Base-by-base conservation (phyloP, 2,797 vertebrate genomes). In the Crypturellus tataupa region DNA sequence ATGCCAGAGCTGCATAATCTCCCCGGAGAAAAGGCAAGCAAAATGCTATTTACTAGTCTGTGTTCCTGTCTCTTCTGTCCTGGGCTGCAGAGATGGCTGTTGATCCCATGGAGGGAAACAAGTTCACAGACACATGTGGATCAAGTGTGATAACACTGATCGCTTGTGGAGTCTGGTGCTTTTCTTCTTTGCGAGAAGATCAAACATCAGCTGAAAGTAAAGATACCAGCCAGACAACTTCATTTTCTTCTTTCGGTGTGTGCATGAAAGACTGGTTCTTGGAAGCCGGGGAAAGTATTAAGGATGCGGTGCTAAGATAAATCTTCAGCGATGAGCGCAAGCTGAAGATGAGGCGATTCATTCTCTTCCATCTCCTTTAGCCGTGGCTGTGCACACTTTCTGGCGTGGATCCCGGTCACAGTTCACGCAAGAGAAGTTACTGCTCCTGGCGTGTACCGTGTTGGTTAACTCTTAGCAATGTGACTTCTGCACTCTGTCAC, bases 361-460 rank as follows among this genome's bases (percentile, higher is more conserved):
- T 13, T n/a, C 7, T 72, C 35, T 83, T 93, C 44, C 46, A 33
- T 58, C 44, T 85, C 47, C 46, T n/a, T 75, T 67, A 78, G 60
- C 42, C n/a, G 2, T 55, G 35, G 33, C 24, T 72, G n/a, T 0
- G 0, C n/a, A 20, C 13, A 0, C 44, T 85, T 69, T 21, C 47
- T 24, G 16, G 63, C n/a, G 5, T 63, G 63, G 46, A 27, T 90
- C 7, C 81, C 67, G 64, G 21, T 84, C 42, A 72, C 73, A 82
- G 64, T 62, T 94, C 78, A 71, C 0, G 0, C 2, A 24, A 31
- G 23, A 85, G 49, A 85, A 81, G 31, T 85, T 90, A 55, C 1
- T 76, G 44, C 46, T 92, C 16, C 47, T 68, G 40, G 24, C 70
- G 35, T 0, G 0, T 67, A 17, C 29, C 15, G 9, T 75, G 75